These are phyloP conservation scores for Empidonax alnorum DNA, from an alignment of 2,113 vertebrate genomes.

Conservation along the genomic window DNA sequence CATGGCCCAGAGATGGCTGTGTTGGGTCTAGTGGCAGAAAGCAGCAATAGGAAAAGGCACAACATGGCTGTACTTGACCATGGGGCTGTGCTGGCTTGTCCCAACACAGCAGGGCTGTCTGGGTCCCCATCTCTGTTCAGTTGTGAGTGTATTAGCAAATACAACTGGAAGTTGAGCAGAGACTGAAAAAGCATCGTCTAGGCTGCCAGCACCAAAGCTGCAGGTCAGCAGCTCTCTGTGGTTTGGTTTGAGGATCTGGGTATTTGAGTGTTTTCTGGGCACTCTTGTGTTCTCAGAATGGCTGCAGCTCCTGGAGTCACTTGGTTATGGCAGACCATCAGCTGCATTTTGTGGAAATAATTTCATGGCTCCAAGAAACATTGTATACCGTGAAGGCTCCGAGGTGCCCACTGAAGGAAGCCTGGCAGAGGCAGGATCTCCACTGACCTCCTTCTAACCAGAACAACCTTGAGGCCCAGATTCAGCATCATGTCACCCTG, in stretches of 20 bases:
- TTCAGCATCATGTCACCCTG: neutral
- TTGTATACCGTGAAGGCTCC: neutral
- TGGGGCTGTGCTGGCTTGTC: neutral
- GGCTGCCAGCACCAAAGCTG: neutral
- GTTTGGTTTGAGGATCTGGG: neutral
- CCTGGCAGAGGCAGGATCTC: neutral
- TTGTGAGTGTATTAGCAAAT: neutral
- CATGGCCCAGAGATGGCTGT: rapidly evolving
- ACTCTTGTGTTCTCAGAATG: rapidly evolving
- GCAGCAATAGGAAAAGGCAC: neutral
- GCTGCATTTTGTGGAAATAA: neutral
- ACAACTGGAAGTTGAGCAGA: neutral
- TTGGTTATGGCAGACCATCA: neutral
- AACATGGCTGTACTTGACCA: rapidly evolving
- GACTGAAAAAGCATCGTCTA: neutral
- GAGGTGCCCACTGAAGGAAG: neutral
- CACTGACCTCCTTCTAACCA: neutral
- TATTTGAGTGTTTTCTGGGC: neutral
- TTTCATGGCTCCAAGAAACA: neutral
- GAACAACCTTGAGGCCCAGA: neutral
- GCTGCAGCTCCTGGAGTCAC: neutral
- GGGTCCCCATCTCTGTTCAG: neutral
- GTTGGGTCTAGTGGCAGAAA: neutral
- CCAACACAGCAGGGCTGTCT: neutral
- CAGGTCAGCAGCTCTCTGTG: neutral